phyloP scores from a whole-genome alignment of 2,888 invertebrate genomes.

The Drosophila putrida region DNA sequence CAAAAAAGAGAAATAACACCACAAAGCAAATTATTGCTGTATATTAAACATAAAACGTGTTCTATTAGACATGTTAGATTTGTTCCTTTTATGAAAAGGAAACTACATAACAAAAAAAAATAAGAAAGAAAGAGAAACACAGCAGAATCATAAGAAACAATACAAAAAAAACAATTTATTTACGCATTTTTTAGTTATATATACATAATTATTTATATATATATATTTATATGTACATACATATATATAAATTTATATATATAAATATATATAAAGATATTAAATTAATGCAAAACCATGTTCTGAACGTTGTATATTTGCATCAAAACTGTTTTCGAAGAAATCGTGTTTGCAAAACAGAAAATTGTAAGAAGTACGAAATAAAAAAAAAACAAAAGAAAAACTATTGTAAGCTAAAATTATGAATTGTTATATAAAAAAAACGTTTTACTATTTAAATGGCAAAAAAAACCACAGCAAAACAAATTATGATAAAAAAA shows the following conservation, averaged over 20 bases:
- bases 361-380: constrained; percentile 67
- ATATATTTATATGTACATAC: constrained; percentile 35
- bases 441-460: constrained; percentile 80
- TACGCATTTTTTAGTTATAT: constrained; percentile 82
- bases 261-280: constrained; percentile 63
- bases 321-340: constrained; percentile 60
- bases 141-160: constrained; percentile 38
- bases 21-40: constrained; percentile 54
- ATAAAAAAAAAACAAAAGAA: constrained; percentile 43
- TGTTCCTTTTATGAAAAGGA: constrained; percentile 79
- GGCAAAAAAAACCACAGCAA: constrained; percentile 60
- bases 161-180: constrained; percentile 66
- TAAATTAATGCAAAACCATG: constrained; percentile 66
- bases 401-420: constrained; percentile 76
- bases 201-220: constrained; percentile 57
- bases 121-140: constrained; percentile 17
- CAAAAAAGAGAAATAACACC: constrained; percentile 41
- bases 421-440: constrained; percentile 80
- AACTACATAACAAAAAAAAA: constrained; percentile 35
- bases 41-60: constrained; percentile 42
- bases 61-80: constrained; percentile 51
- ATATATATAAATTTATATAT: constrained; percentile 28
- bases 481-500: constrained; percentile 64
- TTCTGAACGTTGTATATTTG: constrained; percentile 77
- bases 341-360: constrained; percentile 66